A percentile compares a stretch with the other conserved stretches of the same genome.
Evolutionary conservation across 2,888 invertebrate genomes (phyloP).

Genomic region (Drosophila meridionalis): DNA sequence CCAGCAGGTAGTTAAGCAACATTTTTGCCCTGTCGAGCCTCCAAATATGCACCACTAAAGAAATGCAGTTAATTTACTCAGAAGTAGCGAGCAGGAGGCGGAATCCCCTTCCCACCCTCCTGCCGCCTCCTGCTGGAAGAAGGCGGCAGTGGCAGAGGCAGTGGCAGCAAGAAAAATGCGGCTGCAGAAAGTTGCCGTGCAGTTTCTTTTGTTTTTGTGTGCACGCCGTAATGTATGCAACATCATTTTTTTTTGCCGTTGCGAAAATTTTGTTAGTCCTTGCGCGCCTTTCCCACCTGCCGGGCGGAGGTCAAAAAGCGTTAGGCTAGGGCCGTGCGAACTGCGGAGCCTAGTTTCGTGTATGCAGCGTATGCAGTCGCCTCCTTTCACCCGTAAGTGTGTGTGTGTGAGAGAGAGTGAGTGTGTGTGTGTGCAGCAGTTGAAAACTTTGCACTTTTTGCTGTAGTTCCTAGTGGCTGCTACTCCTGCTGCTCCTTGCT

Average conservation of each 20-base stretch:
- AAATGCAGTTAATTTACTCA: constrained; percentile 82
- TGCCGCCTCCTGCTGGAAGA: constrained; percentile 20
- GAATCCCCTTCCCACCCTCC: not conserved
- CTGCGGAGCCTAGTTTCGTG: constrained; percentile 51
- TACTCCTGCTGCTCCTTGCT: constrained; percentile 1
- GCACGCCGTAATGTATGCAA: constrained; percentile 80
- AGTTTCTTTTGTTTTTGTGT: constrained; percentile 80
- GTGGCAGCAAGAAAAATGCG: constrained; percentile 66
- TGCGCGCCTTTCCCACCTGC: constrained; percentile 37
- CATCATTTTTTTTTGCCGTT: constrained; percentile 63
- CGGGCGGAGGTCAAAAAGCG: constrained; percentile 36
- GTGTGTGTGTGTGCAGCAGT: constrained; percentile 58
- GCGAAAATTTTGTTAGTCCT: constrained; percentile 66
- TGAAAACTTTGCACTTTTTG: constrained; percentile 72
- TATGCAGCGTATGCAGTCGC: constrained; percentile 60
- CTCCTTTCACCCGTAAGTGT: constrained; percentile 48
- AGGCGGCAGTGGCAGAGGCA: constrained; percentile 50
- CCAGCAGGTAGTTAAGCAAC: constrained; percentile 39
- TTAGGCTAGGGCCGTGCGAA: constrained; percentile 28
- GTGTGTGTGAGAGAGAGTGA: constrained; percentile 34
- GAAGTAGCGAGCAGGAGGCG: constrained; percentile 61
- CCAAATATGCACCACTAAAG: constrained; percentile 77
- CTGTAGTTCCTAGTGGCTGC: constrained; percentile 48
- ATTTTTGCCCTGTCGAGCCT: constrained; percentile 57
- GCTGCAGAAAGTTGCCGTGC: constrained; percentile 68